These are phyloP conservation scores for Tetrao urogallus DNA, from an alignment of 2,113 vertebrate species.

Conservation along the genomic window DNA sequence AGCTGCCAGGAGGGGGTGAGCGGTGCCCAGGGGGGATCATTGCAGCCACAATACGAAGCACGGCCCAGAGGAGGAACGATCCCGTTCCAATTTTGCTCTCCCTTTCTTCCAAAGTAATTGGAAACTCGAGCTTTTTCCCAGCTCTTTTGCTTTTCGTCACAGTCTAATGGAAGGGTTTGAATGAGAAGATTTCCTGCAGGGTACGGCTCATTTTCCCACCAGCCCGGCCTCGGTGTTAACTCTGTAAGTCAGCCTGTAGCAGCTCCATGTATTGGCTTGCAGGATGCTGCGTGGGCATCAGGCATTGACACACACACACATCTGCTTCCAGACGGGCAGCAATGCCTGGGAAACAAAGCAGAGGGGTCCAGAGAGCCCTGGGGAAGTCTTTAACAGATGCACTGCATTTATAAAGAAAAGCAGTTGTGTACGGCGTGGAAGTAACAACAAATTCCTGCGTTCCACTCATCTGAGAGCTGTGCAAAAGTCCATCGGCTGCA, in stretches of 20 bases:
- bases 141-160: constrained; percentile 12
- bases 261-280: background rate
- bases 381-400: constrained; percentile 36
- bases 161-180: constrained; percentile 25
- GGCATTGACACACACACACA: background rate
- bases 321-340: constrained; percentile 22
- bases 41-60: constrained; percentile 12
- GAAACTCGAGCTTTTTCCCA: constrained; percentile 25
- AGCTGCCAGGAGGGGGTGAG: constrained; percentile 47
- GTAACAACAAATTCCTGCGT: background rate
- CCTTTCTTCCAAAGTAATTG: constrained; percentile 50
- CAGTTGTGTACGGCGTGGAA: background rate
- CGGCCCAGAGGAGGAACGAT: constrained; percentile 14
- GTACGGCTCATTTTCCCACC: constrained; percentile 38
- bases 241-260: background rate
- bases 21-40: constrained; percentile 41
- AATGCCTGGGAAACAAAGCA: constrained; percentile 38
- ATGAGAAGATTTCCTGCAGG: constrained; percentile 38
- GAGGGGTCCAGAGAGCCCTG: background rate
- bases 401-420: background rate
- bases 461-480: background rate
- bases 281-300: background rate
- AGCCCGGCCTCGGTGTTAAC: background rate
- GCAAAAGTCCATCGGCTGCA: background rate
- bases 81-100: constrained; percentile 25